These are phyloP conservation scores for Laothoe populi DNA, from an alignment of 2,888 invertebrate genomes.

Conservation along the genomic window DNA sequence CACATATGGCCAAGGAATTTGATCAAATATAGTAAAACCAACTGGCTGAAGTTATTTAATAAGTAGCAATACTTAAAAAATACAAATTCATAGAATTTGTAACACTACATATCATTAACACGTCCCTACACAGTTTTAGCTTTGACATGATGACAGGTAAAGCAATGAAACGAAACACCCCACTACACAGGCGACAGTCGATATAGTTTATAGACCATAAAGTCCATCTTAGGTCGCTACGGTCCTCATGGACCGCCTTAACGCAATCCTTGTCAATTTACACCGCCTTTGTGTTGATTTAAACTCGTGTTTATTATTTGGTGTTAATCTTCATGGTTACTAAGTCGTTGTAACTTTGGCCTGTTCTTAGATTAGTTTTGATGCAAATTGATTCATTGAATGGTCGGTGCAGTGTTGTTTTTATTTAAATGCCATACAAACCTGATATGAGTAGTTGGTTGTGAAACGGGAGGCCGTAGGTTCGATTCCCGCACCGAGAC, in stretches of 20 bases:
- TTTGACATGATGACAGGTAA: neutral
- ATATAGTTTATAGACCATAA: constrained; percentile 57
- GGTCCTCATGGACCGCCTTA: constrained; percentile 39
- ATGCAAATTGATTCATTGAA: too few relatives aligned
- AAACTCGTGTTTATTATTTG: constrained; percentile 21
- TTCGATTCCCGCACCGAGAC: too few relatives aligned
- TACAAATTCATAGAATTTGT: too few relatives aligned
- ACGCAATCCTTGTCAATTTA: constrained; percentile 52
- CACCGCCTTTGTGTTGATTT: constrained; percentile 33
- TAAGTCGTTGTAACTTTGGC: neutral
- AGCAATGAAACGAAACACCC: constrained; percentile 34
- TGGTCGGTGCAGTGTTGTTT: too few relatives aligned
- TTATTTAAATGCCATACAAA: too few relatives aligned
- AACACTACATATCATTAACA: neutral
- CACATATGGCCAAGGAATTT: too few relatives aligned
- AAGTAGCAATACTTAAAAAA: neutral
- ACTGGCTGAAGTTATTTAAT: neutral
- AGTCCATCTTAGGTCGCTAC: constrained; percentile 41
- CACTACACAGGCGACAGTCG: constrained; percentile 47
- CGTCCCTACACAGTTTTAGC: neutral
- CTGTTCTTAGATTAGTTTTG: neutral
- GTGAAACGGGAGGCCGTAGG: too few relatives aligned
- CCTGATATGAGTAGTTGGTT: too few relatives aligned
- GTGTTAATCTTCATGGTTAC: neutral
- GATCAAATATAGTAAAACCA: neutral